Evolutionary conservation across 2,797 vertebrate genomes (phyloP).

Genomic region (Momotus momota): DNA sequence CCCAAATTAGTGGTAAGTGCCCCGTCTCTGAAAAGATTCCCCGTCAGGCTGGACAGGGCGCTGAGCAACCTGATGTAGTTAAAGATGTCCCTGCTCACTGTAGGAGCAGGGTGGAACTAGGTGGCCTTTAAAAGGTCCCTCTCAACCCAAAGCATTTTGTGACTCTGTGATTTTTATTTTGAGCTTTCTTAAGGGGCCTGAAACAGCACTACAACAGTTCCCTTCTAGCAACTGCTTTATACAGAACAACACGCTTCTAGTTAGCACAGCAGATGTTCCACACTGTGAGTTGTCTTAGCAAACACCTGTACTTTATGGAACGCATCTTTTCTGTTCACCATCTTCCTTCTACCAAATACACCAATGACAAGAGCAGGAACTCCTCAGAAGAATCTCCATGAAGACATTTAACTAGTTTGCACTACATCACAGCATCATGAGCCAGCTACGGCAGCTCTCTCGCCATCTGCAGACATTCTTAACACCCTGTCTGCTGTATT

Average conservation of each 20-base stretch:
- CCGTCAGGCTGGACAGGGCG: not conserved
- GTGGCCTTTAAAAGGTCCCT: not conserved
- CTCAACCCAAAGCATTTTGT: not conserved
- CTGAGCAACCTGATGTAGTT: not conserved
- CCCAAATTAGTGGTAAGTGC: not conserved
- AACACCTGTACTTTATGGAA: not conserved
- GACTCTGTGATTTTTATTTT: not conserved
- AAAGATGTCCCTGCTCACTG: too few species aligned
- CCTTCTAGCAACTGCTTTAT: not conserved
- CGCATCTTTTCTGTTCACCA: not conserved
- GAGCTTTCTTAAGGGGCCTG: not conserved
- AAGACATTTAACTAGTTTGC: not conserved
- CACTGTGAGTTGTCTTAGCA: not conserved
- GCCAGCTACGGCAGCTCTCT: not conserved
- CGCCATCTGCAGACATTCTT: not conserved
- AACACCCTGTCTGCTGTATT: not conserved
- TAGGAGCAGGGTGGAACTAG: not conserved
- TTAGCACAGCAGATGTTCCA: not conserved
- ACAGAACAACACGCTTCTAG: not conserved
- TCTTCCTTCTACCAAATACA: not conserved
- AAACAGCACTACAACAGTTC: not conserved
- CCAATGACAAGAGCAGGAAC: not conserved
- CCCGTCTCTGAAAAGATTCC: not conserved
- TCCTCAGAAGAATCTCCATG: not conserved
- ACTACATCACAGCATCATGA: not conserved